Percentiles rank a stretch among this genome's conserved stretches.
These are phyloP conservation scores for Apolygus lucorum DNA, from an alignment of 1,140 invertebrate genomes.

Conservation along the genomic window DNA sequence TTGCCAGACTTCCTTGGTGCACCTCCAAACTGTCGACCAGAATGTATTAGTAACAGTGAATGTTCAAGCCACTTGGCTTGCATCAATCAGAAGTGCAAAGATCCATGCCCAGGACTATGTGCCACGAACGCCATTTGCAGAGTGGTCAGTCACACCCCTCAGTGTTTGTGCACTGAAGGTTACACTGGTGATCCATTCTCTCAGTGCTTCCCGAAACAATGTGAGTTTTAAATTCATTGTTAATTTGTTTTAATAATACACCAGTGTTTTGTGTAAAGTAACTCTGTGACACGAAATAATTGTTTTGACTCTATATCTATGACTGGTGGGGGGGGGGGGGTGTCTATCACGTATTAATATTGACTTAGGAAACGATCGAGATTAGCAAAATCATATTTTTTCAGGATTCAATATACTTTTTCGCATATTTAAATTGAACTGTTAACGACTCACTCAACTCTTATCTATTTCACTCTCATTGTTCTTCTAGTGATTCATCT, in stretches of 20 bases:
- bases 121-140: conserved; percentile 58
- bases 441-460: too few relatives aligned
- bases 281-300: not conserved
- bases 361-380: too few relatives aligned
- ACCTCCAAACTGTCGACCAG: conserved; percentile 55
- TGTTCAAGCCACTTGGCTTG: conserved; percentile 56
- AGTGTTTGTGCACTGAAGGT: conserved; percentile 54
- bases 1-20: conserved; percentile 50
- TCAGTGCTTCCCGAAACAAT: conserved; percentile 48
- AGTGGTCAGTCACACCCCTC: conserved; percentile 60
- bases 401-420: not conserved
- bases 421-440: too few relatives aligned
- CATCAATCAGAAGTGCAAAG: conserved; percentile 57
- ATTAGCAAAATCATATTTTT: too few relatives aligned
- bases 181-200: conserved; percentile 59
- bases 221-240: conserved; percentile 40
- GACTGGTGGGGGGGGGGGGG: too few relatives aligned
- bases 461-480: too few relatives aligned
- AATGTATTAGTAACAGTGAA: conserved; percentile 57
- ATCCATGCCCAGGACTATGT: conserved; percentile 59
- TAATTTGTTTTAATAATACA: not conserved
- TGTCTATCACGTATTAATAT: too few relatives aligned
- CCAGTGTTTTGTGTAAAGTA: not conserved
- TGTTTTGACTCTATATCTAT: not conserved
- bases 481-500: too few relatives aligned